Base-by-base conservation (phyloP, 1,140 invertebrate species). In the Ridgeia piscesae region DNA sequence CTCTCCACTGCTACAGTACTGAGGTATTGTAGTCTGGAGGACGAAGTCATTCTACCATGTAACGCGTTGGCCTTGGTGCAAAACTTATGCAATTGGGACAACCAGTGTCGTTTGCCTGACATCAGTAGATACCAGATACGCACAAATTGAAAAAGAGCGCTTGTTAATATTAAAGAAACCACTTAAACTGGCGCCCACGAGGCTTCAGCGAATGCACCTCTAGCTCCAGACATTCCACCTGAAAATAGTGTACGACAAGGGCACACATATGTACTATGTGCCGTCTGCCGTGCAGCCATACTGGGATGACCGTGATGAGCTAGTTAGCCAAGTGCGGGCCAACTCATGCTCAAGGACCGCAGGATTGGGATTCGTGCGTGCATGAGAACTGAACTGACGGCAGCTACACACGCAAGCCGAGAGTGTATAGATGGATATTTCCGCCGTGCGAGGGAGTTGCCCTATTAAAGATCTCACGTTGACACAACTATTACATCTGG, bases 141-240 rank as follows among this genome's bases (percentile, higher is more conserved):
- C 93, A 4, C 93, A 93, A 48, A 94, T 94, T 91, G 94, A 94
- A 90, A 93, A 93, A 90, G 96, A 97, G 93, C 94, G 91, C 95
- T 95, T 34, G 93, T 96, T 0, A 34, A 96, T 96, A 91, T 94
- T 95, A n/a, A 94, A 95, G 92, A 96, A 96, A 93, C 93, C 94
- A 27, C 93, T 96, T 33, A 93, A 94, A 34, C 94, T 95, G 92
- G 94, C 94, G 88, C 95, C 95, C 34, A 92, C 94, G 11, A 92
- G 96, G 92, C 93, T 97, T 48, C 95, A 96, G 93, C 92, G 95
- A n/a, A 96, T 96, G 95, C 88, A 96, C 31, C 92, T 97, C 9
- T 94, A 94, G 92, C 90, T 97, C 14, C 95, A 95, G 91, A 91
- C 93, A 93, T 96, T 96, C 94, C 94, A 96, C 93, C 94, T 96